Evolutionary conservation across 2,797 vertebrate genomes (phyloP).

Genomic region (Sphaeramia orbicularis): DNA sequence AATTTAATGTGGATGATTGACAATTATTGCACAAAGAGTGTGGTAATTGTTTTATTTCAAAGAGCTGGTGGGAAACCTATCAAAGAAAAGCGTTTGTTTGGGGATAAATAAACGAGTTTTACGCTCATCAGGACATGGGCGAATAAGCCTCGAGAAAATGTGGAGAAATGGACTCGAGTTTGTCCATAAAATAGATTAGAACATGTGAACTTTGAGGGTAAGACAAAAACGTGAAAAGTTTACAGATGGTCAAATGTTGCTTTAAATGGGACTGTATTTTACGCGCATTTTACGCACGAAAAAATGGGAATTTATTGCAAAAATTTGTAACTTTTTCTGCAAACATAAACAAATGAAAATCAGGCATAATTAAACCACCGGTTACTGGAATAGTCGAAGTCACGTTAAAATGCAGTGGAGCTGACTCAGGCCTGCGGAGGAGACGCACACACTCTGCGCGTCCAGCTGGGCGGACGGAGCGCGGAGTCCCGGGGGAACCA

Average conservation of each 20-base stretch:
- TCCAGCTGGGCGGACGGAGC: conserved; percentile 29
- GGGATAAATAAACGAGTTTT: conserved; percentile 54
- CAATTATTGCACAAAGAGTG: conserved; percentile 85
- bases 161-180: neutral
- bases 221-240: neutral
- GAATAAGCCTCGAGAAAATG: neutral
- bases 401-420: neutral
- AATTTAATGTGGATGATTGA: conserved; percentile 85
- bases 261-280: neutral
- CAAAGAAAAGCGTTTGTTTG: conserved; percentile 67
- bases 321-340: neutral
- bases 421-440: conserved; percentile 13
- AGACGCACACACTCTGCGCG: conserved; percentile 8
- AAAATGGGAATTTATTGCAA: neutral
- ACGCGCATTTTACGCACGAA: neutral
- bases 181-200: conserved; percentile 7
- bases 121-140: conserved; percentile 33
- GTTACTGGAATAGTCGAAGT: neutral
- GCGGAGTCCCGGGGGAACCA: conserved; percentile 68
- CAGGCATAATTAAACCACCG: neutral
- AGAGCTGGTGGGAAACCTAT: conserved; percentile 76
- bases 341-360: neutral
- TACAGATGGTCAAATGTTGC: fast-evolving
- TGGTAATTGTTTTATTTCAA: conserved; percentile 81
- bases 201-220: neutral